Percentiles rank a stretch among this genome's conserved stretches.
Conservation (phyloP, 2,797 vertebrate genomes). For the Acomys russatus region DNA sequence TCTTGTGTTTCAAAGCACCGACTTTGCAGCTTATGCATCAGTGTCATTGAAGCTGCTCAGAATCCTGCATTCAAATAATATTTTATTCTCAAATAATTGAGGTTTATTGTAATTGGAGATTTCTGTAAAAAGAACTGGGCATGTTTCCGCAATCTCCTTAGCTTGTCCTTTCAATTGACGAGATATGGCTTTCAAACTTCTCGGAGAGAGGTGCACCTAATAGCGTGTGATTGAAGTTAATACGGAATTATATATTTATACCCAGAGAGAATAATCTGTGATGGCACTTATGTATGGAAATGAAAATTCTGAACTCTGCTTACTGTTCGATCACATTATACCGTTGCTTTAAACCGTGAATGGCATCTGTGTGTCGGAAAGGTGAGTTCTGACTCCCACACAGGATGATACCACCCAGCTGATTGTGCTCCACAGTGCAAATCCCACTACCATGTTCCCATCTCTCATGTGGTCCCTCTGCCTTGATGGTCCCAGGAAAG, state of each 20-base stretch:
- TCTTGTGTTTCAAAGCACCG: constrained; percentile 71
- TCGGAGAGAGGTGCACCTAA: constrained; percentile 66
- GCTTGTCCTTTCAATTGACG: constrained; percentile 60
- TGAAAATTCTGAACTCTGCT: constrained; percentile 14
- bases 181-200: constrained; percentile 68
- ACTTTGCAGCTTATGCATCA: constrained; percentile 23
- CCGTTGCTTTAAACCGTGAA: neutral
- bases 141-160: constrained; percentile 68
- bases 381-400: neutral
- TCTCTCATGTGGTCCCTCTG: neutral
- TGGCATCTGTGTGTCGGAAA: neutral
- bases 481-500: neutral
- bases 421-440: neutral
- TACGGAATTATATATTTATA: constrained; percentile 57
- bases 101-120: constrained; percentile 76
- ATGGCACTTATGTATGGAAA: constrained; percentile 17
- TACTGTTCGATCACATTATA: neutral
- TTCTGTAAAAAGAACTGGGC: constrained; percentile 66
- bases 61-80: neutral
- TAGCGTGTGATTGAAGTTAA: constrained; percentile 42
- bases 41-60: constrained; percentile 65
- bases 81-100: constrained; percentile 74
- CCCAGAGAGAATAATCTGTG: constrained; percentile 34
- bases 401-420: neutral
- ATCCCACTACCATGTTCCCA: neutral